Percentiles rank a stretch among this genome's conserved stretches.
These are phyloP conservation scores for Ypsolopha scabrella DNA, from an alignment of 2,888 invertebrate species.

Conservation along the genomic window DNA sequence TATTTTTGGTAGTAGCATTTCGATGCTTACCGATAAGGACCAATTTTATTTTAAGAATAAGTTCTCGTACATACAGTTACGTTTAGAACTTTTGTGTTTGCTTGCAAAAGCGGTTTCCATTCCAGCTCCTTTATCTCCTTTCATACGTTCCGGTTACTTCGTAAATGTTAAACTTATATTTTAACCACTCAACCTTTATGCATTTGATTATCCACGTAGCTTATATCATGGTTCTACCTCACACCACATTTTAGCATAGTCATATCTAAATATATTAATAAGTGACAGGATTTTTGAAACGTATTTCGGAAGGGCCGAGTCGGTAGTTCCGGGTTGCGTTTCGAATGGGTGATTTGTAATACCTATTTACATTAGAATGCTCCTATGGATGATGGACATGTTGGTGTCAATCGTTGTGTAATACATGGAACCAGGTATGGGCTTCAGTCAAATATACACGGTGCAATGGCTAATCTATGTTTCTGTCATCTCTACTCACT, in stretches of 20 bases:
- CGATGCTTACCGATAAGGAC: slow-evolving; percentile 14
- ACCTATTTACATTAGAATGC: slow-evolving; percentile 13
- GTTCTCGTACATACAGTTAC: background rate
- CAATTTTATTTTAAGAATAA: background rate
- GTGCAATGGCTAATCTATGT: slow-evolving; percentile 62
- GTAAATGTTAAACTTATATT: background rate
- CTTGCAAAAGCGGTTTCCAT: background rate
- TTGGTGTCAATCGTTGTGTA: slow-evolving; percentile 2
- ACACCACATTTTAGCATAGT: slow-evolving; percentile 46
- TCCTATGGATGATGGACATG: background rate
- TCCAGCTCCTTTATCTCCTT: background rate
- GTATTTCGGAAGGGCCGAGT: background rate
- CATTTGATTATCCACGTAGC: slow-evolving; percentile 25
- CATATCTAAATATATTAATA: slow-evolving; percentile 11
- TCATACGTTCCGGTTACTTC: background rate
- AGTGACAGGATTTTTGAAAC: background rate
- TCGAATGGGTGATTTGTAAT: slow-evolving; percentile 31
- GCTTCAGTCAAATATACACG: slow-evolving; percentile 57
- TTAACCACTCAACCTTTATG: slow-evolving; percentile 1
- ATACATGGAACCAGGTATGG: slow-evolving; percentile 39
- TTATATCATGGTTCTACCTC: slow-evolving; percentile 44
- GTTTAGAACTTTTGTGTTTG: background rate
- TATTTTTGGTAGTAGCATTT: slow-evolving; percentile 22
- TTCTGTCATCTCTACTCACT: slow-evolving; percentile 44
- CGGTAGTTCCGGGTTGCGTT: slow-evolving; percentile 10